These are phyloP conservation scores for Fregata magnificens DNA, from an alignment of 2,113 vertebrate species.

Conservation along the genomic window DNA sequence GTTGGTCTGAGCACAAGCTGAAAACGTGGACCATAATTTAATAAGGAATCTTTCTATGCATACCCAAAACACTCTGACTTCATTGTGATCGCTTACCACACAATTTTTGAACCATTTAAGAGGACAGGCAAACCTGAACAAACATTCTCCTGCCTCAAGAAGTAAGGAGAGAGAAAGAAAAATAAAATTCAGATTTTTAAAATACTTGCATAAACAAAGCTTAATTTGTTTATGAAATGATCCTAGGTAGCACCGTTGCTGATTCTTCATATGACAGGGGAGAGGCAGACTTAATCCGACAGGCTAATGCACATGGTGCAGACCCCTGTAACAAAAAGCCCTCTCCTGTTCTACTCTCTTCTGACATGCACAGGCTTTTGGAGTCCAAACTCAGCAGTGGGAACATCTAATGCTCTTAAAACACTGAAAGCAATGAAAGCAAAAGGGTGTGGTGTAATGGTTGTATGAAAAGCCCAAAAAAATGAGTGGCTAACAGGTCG, in stretches of 20 bases:
- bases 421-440: neutral
- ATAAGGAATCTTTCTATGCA: neutral
- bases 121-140: neutral
- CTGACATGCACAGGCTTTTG: neutral
- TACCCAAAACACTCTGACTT: neutral
- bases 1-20: neutral
- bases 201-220: neutral
- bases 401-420: neutral
- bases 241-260: neutral
- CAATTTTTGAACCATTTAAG: neutral
- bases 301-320: neutral
- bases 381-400: neutral
- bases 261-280: neutral
- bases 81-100: neutral
- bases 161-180: neutral
- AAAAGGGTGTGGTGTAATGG: too few species aligned
- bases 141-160: neutral
- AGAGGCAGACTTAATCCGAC: fast-evolving
- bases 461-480: neutral
- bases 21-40: neutral
- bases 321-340: neutral
- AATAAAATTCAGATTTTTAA: neutral
- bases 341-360: neutral
- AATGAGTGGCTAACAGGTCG: neutral
- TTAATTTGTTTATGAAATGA: neutral